These are phyloP conservation scores for Pangasius macronema DNA, from an alignment of 2,797 vertebrate genomes.

Conservation along the genomic window DNA sequence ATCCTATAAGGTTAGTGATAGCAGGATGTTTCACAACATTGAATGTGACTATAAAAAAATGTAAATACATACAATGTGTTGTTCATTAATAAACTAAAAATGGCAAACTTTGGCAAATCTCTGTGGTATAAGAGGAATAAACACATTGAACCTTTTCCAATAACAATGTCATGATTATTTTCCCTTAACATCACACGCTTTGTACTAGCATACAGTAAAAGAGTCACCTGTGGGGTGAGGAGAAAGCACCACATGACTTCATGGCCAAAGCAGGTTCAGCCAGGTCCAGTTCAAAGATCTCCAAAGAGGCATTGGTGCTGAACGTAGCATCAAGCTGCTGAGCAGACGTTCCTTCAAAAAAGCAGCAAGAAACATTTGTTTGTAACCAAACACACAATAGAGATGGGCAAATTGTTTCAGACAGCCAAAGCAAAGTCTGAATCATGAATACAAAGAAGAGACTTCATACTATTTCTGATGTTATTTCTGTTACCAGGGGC, in stretches of 20 bases:
- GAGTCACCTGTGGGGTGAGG: slow-evolving; percentile 85
- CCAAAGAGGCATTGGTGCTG: slow-evolving; percentile 92
- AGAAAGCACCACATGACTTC: slow-evolving; percentile 88
- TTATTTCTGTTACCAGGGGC: neutral
- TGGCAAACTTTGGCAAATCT: neutral
- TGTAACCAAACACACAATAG: neutral
- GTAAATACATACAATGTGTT: neutral
- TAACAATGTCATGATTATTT: neutral
- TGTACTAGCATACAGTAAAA: neutral
- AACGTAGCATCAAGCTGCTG: slow-evolving; percentile 97
- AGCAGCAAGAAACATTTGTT: neutral
- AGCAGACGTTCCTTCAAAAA: slow-evolving; percentile 88
- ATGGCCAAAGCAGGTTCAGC: slow-evolving; percentile 87
- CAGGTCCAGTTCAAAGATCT: slow-evolving; percentile 94
- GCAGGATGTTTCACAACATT: neutral
- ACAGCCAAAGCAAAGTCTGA: neutral
- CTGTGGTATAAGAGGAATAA: neutral
- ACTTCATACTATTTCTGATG: neutral
- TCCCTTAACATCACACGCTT: neutral
- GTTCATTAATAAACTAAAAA: neutral
- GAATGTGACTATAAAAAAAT: neutral
- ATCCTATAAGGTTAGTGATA: neutral
- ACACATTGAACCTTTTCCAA: neutral
- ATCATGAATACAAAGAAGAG: neutral
- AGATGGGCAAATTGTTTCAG: neutral